These are phyloP conservation scores for Solen grandis DNA, from an alignment of 1,140 invertebrate genomes.

Conservation along the genomic window DNA sequence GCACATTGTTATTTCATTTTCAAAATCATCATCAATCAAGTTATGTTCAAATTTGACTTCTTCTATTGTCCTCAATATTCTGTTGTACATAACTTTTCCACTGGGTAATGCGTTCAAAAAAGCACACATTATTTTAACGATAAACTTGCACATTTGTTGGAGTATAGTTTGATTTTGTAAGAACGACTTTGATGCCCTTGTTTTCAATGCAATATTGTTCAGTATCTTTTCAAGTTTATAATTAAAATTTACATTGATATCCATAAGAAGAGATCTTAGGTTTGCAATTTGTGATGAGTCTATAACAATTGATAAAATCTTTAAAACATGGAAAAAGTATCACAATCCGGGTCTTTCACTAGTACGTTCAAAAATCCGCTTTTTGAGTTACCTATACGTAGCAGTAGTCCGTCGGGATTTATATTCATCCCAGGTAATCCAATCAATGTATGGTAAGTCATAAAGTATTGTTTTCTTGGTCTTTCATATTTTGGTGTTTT, in stretches of 20 bases:
- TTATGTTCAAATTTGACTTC: neutral
- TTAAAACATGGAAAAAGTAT: neutral
- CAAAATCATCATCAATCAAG: neutral
- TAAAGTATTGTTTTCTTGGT: too few species aligned
- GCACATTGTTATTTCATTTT: neutral
- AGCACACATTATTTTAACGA: too few species aligned
- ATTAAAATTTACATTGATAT: slow-evolving; percentile 6
- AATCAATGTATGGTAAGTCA: too few species aligned
- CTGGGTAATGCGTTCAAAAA: slow-evolving; percentile 16
- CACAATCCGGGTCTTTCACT: neutral
- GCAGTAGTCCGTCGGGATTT: slow-evolving; percentile 21
- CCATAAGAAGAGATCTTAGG: too few species aligned
- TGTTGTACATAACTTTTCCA: neutral
- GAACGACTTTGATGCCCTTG: neutral
- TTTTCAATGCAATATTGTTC: slow-evolving; percentile 6
- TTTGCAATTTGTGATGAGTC: neutral
- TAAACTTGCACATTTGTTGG: too few species aligned
- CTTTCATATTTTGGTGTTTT: too few species aligned
- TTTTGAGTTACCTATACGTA: slow-evolving; percentile 12
- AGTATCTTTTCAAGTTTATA: neutral
- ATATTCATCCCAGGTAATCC: too few species aligned
- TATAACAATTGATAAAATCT: neutral
- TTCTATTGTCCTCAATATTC: neutral
- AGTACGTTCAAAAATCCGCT: slow-evolving; percentile 30
- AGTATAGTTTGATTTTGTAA: neutral